A percentile compares a stretch with the other conserved stretches of the same genome.
These are phyloP conservation scores for Brachionus asplanchnoidis DNA, from an alignment of 1,140 invertebrate genomes.

Conservation along the genomic window DNA sequence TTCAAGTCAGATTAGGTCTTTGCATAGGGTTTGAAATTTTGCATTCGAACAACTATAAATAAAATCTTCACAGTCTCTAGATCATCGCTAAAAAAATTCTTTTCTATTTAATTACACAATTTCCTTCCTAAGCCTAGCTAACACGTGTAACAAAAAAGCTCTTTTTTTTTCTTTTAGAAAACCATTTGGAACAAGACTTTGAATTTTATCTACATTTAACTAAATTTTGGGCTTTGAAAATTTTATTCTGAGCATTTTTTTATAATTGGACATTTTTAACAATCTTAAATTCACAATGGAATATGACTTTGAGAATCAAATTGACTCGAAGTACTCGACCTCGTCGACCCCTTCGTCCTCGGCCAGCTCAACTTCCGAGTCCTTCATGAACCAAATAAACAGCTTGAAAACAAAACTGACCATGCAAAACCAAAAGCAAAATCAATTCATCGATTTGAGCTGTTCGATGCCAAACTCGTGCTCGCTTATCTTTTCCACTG, in stretches of 20 bases:
- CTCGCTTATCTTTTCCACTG: conserved; percentile 32
- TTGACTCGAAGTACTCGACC: neutral
- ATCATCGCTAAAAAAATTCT: neutral
- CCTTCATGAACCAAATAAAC: conserved; percentile 23
- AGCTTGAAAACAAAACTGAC: neutral
- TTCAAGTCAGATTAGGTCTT: neutral
- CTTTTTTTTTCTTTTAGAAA: conserved; percentile 13
- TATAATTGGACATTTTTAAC: neutral
- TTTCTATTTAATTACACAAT: neutral
- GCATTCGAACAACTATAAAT: neutral
- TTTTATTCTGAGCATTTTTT: conserved; percentile 4
- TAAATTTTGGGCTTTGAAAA: neutral
- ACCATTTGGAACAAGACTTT: neutral
- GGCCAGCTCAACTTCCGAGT: conserved; percentile 11
- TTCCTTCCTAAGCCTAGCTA: neutral
- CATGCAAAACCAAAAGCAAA: neutral
- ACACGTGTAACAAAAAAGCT: neutral
- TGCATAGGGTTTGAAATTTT: neutral
- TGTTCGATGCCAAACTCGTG: neutral
- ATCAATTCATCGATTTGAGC: neutral
- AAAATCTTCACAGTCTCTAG: neutral
- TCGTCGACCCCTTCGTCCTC: conserved; percentile 1
- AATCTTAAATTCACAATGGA: neutral
- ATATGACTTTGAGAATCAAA: conserved; percentile 31
- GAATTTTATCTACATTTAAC: conserved; percentile 31